phyloP scores from a whole-genome alignment of 2,113 vertebrate species.

The Chionis minor region DNA sequence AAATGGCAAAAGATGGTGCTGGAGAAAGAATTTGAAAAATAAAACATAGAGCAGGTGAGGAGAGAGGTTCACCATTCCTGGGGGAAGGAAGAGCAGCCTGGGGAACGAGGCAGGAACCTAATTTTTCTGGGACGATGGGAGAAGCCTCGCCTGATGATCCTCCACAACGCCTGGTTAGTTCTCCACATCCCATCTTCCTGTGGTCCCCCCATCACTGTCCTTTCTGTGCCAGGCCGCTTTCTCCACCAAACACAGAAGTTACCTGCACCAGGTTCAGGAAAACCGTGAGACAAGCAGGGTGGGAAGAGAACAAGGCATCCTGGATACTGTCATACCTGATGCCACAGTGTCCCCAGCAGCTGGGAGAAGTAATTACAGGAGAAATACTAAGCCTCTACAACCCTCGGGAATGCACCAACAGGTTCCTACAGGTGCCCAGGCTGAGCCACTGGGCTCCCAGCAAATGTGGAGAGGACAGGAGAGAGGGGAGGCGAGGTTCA shows the following conservation, averaged over 20 bases:
- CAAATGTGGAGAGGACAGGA: not conserved
- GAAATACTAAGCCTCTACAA: not conserved
- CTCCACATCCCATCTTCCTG: not conserved
- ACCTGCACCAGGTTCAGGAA: not conserved
- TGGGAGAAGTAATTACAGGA: constrained; percentile 46
- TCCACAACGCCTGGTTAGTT: not conserved
- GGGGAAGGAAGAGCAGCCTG: not conserved
- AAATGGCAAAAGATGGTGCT: not conserved
- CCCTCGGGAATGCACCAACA: fast-evolving
- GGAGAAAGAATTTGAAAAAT: not conserved
- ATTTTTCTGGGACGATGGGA: not conserved
- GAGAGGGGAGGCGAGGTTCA: not conserved
- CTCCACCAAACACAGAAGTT: not conserved
- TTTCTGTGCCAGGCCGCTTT: not conserved
- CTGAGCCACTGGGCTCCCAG: not conserved
- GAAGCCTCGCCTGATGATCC: not conserved
- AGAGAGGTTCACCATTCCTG: not conserved
- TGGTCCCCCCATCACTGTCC: no score
- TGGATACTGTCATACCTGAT: constrained; percentile 15
- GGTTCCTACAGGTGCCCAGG: not conserved
- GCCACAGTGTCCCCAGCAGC: constrained; percentile 63
- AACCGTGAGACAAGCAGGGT: not conserved
- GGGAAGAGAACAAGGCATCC: not conserved
- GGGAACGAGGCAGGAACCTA: not conserved
- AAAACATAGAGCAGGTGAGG: not conserved